phyloP scores from a whole-genome alignment of 2,888 invertebrate species.

The Chromoteleia sp. region DNA sequence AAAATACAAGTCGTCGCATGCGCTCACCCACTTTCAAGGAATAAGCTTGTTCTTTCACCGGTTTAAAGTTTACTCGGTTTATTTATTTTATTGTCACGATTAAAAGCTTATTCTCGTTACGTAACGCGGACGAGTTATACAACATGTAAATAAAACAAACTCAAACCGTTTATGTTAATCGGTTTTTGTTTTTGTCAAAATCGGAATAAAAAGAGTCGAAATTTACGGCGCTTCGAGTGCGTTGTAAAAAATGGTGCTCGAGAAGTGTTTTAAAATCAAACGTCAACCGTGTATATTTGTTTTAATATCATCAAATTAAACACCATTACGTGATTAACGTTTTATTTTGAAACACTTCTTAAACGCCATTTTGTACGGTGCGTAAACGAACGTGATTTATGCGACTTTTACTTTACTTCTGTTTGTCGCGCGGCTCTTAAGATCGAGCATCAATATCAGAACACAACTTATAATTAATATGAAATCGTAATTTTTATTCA shows the following conservation, averaged over 20 bases:
- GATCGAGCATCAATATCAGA: conserved; percentile 20
- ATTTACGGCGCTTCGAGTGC: neutral
- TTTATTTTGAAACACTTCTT: too few relatives aligned
- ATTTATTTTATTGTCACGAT: conserved; percentile 19
- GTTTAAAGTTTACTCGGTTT: conserved; percentile 17
- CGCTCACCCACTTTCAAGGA: conserved; percentile 62
- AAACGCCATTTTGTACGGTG: too few relatives aligned
- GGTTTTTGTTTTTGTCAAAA: conserved; percentile 7
- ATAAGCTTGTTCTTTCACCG: conserved; percentile 39
- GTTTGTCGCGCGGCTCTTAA: conserved; percentile 5
- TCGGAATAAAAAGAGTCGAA: conserved; percentile 5
- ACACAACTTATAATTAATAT: conserved; percentile 53
- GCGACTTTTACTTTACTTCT: neutral
- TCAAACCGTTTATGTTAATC: neutral
- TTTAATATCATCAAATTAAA: too few relatives aligned
- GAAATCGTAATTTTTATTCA: conserved; percentile 51
- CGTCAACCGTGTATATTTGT: too few relatives aligned
- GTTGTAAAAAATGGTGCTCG: too few relatives aligned
- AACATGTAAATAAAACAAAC: conserved; percentile 17
- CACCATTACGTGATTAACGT: too few relatives aligned
- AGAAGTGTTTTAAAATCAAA: too few relatives aligned
- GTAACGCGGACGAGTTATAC: neutral
- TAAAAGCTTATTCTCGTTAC: conserved; percentile 21
- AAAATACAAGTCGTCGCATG: conserved; percentile 36
- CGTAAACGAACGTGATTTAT: too few relatives aligned